Base-by-base conservation (phyloP, 2,888 invertebrate species). In the Drosophila anomalipes region DNA sequence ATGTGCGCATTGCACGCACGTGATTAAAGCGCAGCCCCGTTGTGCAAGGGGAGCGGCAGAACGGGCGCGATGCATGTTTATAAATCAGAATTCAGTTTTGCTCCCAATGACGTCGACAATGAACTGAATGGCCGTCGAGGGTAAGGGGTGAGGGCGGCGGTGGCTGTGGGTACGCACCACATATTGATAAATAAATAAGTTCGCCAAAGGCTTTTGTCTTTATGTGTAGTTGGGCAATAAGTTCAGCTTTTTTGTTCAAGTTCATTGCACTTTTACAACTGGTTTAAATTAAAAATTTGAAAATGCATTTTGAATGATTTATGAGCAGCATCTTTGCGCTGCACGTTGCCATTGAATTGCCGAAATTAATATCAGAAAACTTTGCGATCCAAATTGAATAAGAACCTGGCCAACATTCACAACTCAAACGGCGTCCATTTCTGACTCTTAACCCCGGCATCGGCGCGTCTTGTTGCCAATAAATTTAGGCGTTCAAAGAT, bases 151-250 rank as follows among this genome's bases (percentile, higher is more conserved):
- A 63, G 52, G 33, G 51, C 37, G 70, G 56, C 26, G 12, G 16
- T n/a, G 56, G 10, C 28, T 44, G 63, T 51, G 64, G 61, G 60
- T 66, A 82, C 84, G 90, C 83, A 83, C 66, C 70, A 90, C 86
- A 91, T 89, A 89, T 89, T 91, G 91, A 87, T 91, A 89, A 91
- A 91, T 86, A 91, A 91, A 86, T 91, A 86, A 91, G 82, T 85
- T 89, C 56, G 91, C 86, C 87, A 70, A 79, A 79, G 91, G 86
- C 86, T 77, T 85, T 90, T 91, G 91, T 89, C 81, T 86, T 89
- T 79, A 79, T 53, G 63, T 33, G 62, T 56, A 66, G 62, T 53
- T 77, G 61, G 66, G 28, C 39, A 44, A 72, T 72, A 53, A 52
- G 44, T 57, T 57, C 30, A 58, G 22, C 33, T 26, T 52, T 65